Evolutionary conservation across 2,113 vertebrate genomes (phyloP).

Genomic region (Elachura formosa): DNA sequence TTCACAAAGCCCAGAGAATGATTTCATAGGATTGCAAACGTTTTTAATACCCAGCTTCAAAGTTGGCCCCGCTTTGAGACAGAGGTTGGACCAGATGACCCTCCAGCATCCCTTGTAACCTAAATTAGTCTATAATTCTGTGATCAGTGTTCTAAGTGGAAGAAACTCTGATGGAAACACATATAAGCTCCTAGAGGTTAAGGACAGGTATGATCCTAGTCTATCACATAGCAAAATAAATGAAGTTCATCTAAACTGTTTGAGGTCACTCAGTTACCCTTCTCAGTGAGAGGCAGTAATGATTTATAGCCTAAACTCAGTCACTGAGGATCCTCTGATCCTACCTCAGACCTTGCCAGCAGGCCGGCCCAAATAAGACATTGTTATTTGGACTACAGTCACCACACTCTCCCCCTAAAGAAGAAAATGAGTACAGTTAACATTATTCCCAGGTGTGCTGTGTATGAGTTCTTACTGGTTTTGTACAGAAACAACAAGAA

Average conservation of each 20-base stretch:
- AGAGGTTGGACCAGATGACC: neutral
- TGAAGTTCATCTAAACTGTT: neutral
- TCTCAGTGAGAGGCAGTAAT: neutral
- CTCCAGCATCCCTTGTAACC: neutral
- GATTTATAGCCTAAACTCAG: neutral
- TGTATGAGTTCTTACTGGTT: neutral
- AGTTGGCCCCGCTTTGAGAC: slow-evolving; percentile 12
- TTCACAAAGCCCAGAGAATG: neutral
- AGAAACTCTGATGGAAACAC: neutral
- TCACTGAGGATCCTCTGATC: neutral
- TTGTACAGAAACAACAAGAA: neutral
- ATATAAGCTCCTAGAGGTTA: neutral
- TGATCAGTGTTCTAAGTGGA: slow-evolving; percentile 11
- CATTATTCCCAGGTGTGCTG: neutral
- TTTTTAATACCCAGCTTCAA: slow-evolving; percentile 30
- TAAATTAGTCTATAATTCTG: slow-evolving; percentile 23
- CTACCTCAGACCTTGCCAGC: neutral
- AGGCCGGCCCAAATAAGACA: neutral
- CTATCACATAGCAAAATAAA: slow-evolving; percentile 1
- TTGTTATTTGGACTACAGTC: neutral
- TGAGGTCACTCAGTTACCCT: neutral
- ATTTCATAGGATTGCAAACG: neutral
- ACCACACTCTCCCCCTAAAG: neutral
- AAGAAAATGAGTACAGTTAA: neutral
- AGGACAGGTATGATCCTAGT: neutral